These are phyloP conservation scores for Cnemophilus loriae DNA, from an alignment of 2,113 vertebrate genomes.

Conservation along the genomic window DNA sequence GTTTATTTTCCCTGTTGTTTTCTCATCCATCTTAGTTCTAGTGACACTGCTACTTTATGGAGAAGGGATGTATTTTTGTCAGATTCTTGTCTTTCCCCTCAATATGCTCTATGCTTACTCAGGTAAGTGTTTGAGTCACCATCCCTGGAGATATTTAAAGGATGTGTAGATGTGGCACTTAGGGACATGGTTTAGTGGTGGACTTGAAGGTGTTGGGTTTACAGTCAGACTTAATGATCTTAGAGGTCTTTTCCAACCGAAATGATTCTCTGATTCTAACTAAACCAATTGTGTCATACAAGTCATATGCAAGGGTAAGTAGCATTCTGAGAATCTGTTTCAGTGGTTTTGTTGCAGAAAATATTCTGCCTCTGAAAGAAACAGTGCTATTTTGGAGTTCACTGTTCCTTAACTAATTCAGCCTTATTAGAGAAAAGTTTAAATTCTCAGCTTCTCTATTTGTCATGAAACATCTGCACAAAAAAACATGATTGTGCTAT, in stretches of 20 bases:
- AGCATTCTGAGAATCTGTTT: background rate
- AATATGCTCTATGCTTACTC: background rate
- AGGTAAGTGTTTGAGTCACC: background rate
- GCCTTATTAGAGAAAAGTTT: background rate
- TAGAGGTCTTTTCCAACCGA: background rate
- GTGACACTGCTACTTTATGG: background rate
- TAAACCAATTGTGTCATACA: background rate
- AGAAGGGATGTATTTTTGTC: background rate
- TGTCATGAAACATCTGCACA: background rate
- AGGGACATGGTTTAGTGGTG: background rate
- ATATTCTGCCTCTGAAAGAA: background rate
- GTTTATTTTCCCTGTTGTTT: background rate
- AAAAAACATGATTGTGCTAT: background rate
- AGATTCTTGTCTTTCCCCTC: background rate
- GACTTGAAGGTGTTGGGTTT: background rate
- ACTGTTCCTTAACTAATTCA: background rate
- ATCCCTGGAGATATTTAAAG: background rate
- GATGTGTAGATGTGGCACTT: fast-evolving
- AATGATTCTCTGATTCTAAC: background rate
- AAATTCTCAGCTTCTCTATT: background rate
- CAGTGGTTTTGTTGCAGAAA: background rate
- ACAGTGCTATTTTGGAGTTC: background rate
- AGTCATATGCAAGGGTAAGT: background rate
- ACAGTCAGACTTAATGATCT: background rate
- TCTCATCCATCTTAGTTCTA: background rate